Evolutionary conservation across 1,140 invertebrate species (phyloP).

Genomic region (Diabrotica virgifera): DNA sequence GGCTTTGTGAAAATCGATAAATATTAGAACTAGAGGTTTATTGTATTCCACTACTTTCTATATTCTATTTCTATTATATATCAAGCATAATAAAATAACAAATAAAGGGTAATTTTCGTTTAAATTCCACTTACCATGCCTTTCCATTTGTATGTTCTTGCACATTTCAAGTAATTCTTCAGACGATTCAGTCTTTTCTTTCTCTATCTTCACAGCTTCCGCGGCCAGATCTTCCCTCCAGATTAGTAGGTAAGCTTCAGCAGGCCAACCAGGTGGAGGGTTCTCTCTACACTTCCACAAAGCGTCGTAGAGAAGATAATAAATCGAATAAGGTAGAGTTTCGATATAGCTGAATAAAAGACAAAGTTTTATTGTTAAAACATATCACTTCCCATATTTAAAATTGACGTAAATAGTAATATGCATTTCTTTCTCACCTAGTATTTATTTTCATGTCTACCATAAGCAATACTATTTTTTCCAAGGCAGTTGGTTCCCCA

Average conservation of each 20-base stretch:
- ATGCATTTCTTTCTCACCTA: constrained; percentile 14
- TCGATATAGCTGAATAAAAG: constrained; percentile 68
- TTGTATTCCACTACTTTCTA: too few species aligned
- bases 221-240: constrained; percentile 73
- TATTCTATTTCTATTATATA: not conserved
- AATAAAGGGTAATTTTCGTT: too few species aligned
- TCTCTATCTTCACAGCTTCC: constrained; percentile 50
- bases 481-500: not conserved
- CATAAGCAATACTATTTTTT: constrained; percentile 40
- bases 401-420: not conserved
- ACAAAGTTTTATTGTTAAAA: too few species aligned
- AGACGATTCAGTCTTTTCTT: constrained; percentile 26
- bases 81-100: not conserved
- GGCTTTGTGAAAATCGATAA: too few species aligned
- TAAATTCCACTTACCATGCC: too few species aligned
- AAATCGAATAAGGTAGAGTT: constrained; percentile 71
- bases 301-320: constrained; percentile 70
- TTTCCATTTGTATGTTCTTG: constrained; percentile 29
- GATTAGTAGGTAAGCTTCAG: constrained; percentile 73
- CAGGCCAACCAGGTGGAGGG: constrained; percentile 76
- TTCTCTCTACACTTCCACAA: constrained; percentile 71
- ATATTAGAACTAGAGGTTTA: too few species aligned
- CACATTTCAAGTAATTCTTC: constrained; percentile 28
- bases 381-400: too few species aligned
- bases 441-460: constrained; percentile 60